Base-by-base conservation (phyloP, 2,888 invertebrate genomes). In the Doris montereyensis region DNA sequence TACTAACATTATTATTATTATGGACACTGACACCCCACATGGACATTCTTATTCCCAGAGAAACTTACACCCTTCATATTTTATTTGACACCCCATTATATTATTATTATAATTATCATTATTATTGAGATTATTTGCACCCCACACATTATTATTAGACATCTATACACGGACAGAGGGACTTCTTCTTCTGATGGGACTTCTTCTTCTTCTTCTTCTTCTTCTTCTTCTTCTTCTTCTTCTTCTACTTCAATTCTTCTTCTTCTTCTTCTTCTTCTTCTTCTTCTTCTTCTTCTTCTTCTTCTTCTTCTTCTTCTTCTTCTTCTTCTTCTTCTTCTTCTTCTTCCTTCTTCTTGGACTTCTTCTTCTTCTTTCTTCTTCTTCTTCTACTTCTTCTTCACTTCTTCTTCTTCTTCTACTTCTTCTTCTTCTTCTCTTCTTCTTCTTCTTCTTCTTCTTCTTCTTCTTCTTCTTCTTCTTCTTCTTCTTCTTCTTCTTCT, bases 121-220 rank as follows among this genome's bases (percentile, higher is more conserved):
- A n/a, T n/a, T n/a, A n/a, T n/a, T n/a, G n/a, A n/a, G n/a, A n/a
- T n/a, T n/a, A n/a, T n/a, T n/a, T n/a, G n/a, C n/a, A n/a, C n/a
- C n/a, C n/a, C n/a, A n/a, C n/a, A n/a, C n/a, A n/a, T n/a, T n/a
- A n/a, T n/a, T n/a, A n/a, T n/a, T n/a, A n/a, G n/a, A n/a, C n/a
- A n/a, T n/a, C n/a, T n/a, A n/a, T n/a, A n/a, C n/a, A n/a, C n/a
- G n/a, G n/a, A n/a, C n/a, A n/a, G n/a, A n/a, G n/a, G n/a, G n/a
- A n/a, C n/a, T n/a, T 41, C 52, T 41, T 41, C 52, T 41, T 41
- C 52, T 41, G 8, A 8, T 62, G 8, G 13, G 8, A 13, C 62
- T 62, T 62, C 62, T 62, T 62, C 62, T 62, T 62, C 62, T 62
- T 62, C 62, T 62, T 62, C 62, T 62, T 62, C 21, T 62, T n/a